phyloP scores from a whole-genome alignment of 2,797 vertebrate species.

The Anguilla marmorata region DNA sequence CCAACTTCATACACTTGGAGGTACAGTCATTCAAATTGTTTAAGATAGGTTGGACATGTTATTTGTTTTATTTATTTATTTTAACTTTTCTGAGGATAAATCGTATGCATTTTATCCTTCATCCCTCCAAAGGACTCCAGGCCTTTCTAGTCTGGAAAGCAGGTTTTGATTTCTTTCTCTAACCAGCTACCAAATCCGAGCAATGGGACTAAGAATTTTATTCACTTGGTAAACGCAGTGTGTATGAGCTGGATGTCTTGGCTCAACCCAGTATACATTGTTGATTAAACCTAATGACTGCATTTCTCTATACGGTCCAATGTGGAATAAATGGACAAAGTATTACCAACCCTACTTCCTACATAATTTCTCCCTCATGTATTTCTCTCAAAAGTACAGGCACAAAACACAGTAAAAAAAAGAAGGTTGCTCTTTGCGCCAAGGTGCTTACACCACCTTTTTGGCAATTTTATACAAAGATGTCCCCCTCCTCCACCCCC shows the following conservation, averaged over 20 bases:
- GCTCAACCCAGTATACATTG: not conserved
- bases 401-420: not conserved
- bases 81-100: not conserved
- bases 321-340: not conserved
- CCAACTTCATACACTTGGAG: constrained; percentile 61
- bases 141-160: not conserved
- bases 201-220: not conserved
- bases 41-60: not conserved
- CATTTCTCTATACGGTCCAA: not conserved
- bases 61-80: not conserved
- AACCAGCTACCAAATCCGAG: not conserved
- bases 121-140: not conserved
- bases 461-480: constrained; percentile 6
- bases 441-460: not conserved
- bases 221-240: not conserved
- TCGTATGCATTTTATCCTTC: not conserved
- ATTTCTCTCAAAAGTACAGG: not conserved
- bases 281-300: not conserved
- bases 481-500: not conserved
- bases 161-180: not conserved
- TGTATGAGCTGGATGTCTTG: not conserved
- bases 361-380: not conserved
- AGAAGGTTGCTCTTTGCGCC: constrained; percentile 16
- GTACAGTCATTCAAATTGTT: constrained; percentile 59
- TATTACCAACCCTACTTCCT: not conserved